Evolutionary conservation across 2,888 invertebrate genomes (phyloP).

Genomic region (Petrolisthes cinctipes): DNA sequence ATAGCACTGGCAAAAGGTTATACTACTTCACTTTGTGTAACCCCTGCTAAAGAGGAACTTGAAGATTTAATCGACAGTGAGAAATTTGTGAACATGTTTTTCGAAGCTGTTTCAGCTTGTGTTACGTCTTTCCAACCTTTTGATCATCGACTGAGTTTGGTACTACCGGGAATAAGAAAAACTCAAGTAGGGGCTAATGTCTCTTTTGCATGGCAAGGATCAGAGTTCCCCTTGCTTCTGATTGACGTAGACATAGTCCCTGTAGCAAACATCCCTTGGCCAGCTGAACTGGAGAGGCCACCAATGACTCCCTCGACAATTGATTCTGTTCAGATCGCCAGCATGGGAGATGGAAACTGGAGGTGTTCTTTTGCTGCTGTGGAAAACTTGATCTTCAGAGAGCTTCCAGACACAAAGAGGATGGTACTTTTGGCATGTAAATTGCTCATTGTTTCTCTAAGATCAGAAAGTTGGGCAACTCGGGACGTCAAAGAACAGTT

Average conservation of each 20-base stretch:
- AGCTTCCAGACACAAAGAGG: neutral
- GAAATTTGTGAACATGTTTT: too few relatives aligned
- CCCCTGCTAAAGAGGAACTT: too few relatives aligned
- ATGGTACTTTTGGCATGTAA: constrained; percentile 13
- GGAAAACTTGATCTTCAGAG: constrained; percentile 11
- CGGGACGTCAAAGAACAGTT: neutral
- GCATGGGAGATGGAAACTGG: constrained; percentile 23
- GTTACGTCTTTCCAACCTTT: too few relatives aligned
- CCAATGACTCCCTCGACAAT: constrained; percentile 10
- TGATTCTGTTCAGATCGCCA: constrained; percentile 18
- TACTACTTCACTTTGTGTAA: neutral
- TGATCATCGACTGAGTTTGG: constrained; percentile 3
- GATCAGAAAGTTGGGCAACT: constrained; percentile 5
- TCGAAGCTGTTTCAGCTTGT: too few relatives aligned
- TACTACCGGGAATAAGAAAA: constrained; percentile 21
- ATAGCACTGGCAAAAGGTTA: constrained; percentile 1
- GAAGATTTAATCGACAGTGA: too few relatives aligned
- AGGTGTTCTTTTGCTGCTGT: constrained; percentile 15
- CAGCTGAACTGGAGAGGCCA: neutral
- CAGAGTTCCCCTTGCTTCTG: constrained; percentile 24
- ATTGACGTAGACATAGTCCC: constrained; percentile 33
- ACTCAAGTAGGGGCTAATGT: constrained; percentile 29
- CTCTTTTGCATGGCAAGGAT: constrained; percentile 31
- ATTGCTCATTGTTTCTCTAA: constrained; percentile 10
- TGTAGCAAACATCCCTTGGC: constrained; percentile 25